A percentile compares a stretch with the other conserved stretches of the same genome.
These are phyloP conservation scores for Laothoe populi DNA, from an alignment of 2,888 invertebrate genomes.

Conservation along the genomic window DNA sequence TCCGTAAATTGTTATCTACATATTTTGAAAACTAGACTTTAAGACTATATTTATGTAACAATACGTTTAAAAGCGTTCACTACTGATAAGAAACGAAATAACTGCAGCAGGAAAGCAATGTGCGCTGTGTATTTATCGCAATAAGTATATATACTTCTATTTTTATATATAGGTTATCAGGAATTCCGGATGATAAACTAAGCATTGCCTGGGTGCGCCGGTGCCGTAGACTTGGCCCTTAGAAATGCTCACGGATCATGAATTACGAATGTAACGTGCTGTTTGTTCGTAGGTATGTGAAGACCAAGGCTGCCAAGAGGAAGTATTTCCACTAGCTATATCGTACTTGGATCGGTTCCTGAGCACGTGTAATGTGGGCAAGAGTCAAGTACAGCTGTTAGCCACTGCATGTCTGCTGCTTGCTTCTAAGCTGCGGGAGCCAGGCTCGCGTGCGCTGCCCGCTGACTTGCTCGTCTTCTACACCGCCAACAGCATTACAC, in stretches of 20 bases:
- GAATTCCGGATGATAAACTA: slow-evolving; percentile 76
- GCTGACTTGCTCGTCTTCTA: slow-evolving; percentile 94
- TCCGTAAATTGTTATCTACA: slow-evolving; percentile 27
- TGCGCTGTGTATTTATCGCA: slow-evolving; percentile 70
- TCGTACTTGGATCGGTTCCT: slow-evolving; percentile 97
- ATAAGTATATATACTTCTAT: slow-evolving; percentile 68
- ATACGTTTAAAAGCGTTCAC: slow-evolving; percentile 37
- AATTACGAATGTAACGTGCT: slow-evolving; percentile 36
- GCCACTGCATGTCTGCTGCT: slow-evolving; percentile 96
- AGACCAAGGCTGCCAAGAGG: slow-evolving; percentile 96
- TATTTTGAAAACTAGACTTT: slow-evolving; percentile 25
- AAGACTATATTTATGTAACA: slow-evolving; percentile 14
- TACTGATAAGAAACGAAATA: slow-evolving; percentile 55
- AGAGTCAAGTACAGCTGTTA: slow-evolving; percentile 95
- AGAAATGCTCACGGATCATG: slow-evolving; percentile 38
- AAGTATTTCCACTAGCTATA: slow-evolving; percentile 96
- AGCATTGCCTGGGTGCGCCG: slow-evolving; percentile 58
- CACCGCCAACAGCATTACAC: slow-evolving; percentile 96
- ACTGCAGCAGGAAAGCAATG: slow-evolving; percentile 68
- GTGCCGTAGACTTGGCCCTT: slow-evolving; percentile 38
- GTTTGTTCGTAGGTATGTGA: slow-evolving; percentile 92
- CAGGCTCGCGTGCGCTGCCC: slow-evolving; percentile 89
- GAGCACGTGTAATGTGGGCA: slow-evolving; percentile 91
- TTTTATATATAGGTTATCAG: slow-evolving; percentile 81
- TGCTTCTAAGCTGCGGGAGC: slow-evolving; percentile 96